phyloP scores from a whole-genome alignment of 2,797 vertebrate species.

The Eidolon dupreanum region DNA sequence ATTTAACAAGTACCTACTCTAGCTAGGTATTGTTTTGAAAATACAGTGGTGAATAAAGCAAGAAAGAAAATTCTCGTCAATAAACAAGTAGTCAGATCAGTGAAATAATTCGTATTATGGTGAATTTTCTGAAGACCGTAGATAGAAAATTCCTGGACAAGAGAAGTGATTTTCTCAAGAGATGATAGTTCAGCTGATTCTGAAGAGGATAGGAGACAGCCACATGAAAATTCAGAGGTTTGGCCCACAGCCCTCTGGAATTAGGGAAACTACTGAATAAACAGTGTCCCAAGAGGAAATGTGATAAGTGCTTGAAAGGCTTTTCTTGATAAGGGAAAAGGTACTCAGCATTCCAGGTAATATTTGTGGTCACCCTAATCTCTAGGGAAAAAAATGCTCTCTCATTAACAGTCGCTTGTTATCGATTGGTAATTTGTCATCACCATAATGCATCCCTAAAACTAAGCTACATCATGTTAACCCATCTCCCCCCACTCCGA shows the following conservation, averaged over 20 bases:
- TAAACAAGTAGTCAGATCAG: neutral
- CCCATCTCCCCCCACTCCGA: neutral
- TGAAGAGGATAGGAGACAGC: neutral
- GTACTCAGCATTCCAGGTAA: neutral
- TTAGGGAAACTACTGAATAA: slow-evolving; percentile 3
- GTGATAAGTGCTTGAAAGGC: neutral
- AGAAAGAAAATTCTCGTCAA: neutral
- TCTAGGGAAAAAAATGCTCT: slow-evolving; percentile 31
- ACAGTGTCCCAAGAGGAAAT: slow-evolving; percentile 7
- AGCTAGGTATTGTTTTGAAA: neutral
- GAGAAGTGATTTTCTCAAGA: neutral
- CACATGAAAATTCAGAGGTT: neutral
- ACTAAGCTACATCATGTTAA: neutral
- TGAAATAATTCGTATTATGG: neutral
- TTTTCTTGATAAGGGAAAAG: slow-evolving; percentile 54
- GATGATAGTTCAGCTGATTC: neutral
- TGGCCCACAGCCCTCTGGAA: neutral
- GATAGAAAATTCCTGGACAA: neutral
- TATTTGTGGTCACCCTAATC: neutral
- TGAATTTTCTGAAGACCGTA: neutral
- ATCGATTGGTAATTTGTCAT: neutral
- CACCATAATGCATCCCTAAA: neutral
- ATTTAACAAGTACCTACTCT: neutral
- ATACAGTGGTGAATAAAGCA: neutral
- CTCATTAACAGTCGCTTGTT: neutral